Evolutionary conservation across 2,888 invertebrate genomes (phyloP).

Genomic region (Cosmia pyralina): DNA sequence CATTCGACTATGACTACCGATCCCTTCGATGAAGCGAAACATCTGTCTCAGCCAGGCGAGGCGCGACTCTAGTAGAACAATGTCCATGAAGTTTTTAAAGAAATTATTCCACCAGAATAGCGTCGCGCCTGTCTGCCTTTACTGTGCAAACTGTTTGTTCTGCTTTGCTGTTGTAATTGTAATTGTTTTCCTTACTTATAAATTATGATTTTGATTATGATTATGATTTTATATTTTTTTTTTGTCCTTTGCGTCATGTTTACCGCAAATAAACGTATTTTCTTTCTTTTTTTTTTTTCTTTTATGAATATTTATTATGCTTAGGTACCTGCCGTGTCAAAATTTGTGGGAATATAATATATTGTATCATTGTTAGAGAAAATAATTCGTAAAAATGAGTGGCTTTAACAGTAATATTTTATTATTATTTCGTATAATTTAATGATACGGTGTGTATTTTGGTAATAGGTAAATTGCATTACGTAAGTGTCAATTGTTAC

Average conservation of each 20-base stretch:
- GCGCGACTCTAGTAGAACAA: neutral
- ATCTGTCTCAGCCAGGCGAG: slow-evolving; percentile 41
- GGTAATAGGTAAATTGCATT: neutral
- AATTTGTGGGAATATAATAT: neutral
- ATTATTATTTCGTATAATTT: neutral
- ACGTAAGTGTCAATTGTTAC: neutral
- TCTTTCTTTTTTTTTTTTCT: too few relatives aligned
- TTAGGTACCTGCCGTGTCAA: too few relatives aligned
- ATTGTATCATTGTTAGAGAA: neutral
- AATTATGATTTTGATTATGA: too few relatives aligned
- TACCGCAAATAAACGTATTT: too few relatives aligned
- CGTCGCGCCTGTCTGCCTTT: neutral
- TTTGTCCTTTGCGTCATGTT: too few relatives aligned
- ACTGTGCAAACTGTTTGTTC: neutral
- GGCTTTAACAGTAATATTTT: neutral
- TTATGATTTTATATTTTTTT: too few relatives aligned
- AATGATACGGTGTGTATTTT: neutral
- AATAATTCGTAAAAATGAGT: neutral
- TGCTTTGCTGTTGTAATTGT: neutral
- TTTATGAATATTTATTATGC: too few relatives aligned
- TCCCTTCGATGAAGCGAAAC: slow-evolving; percentile 56
- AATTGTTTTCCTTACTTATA: too few relatives aligned
- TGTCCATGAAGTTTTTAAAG: neutral
- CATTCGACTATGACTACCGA: slow-evolving; percentile 54
- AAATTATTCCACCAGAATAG: neutral